phyloP scores from a whole-genome alignment of 2,113 vertebrate genomes.

The Chrysochloris asiatica region DNA sequence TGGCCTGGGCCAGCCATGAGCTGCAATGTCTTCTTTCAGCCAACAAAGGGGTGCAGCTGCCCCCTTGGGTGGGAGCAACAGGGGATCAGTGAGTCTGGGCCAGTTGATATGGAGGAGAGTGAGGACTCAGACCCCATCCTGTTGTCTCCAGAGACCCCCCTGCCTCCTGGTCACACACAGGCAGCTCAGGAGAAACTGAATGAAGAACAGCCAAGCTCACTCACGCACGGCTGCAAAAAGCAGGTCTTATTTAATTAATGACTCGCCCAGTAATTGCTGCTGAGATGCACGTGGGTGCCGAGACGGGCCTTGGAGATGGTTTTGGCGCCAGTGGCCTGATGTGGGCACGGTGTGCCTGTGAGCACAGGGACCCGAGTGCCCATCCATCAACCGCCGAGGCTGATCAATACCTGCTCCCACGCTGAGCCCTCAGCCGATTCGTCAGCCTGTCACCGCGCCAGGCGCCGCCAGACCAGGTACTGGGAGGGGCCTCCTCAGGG shows the following conservation, averaged over 20 bases:
- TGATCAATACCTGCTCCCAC: slow-evolving; percentile 31
- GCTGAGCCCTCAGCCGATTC: neutral
- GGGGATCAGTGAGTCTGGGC: fast-evolving
- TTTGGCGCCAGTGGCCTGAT: slow-evolving; percentile 71
- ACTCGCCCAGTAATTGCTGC: slow-evolving; percentile 54
- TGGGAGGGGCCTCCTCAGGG: fast-evolving
- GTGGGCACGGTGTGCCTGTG: slow-evolving; percentile 47
- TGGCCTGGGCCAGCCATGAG: neutral
- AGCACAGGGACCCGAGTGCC: slow-evolving; percentile 5
- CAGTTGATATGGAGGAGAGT: fast-evolving
- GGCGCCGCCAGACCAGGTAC: neutral
- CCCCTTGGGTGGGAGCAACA: too few species aligned
- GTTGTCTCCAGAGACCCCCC: fast-evolving
- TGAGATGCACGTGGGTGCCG: neutral
- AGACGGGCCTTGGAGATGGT: slow-evolving; percentile 53
- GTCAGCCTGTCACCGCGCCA: neutral
- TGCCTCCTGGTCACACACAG: fast-evolving
- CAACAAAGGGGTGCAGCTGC: too few species aligned
- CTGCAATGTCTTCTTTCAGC: neutral
- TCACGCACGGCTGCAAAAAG: neutral
- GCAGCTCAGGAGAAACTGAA: fast-evolving
- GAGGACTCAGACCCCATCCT: fast-evolving
- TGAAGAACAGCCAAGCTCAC: neutral
- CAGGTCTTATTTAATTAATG: slow-evolving; percentile 74
- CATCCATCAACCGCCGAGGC: slow-evolving; percentile 57